These are phyloP conservation scores for Engystomops pustulosus DNA, from an alignment of 2,113 vertebrate species.

Conservation along the genomic window DNA sequence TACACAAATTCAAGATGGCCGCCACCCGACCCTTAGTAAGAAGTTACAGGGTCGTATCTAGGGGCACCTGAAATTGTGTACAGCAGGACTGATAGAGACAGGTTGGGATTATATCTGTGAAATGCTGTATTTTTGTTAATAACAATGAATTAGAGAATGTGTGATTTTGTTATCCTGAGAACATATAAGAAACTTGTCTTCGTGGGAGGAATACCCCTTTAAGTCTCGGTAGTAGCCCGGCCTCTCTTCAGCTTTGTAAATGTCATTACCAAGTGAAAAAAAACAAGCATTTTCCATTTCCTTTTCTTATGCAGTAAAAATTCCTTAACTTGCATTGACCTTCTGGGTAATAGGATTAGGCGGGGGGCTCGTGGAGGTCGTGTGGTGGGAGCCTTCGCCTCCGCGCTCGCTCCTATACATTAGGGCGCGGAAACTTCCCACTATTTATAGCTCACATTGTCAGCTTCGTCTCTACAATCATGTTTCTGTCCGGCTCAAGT, in stretches of 20 bases:
- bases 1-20: too few species aligned
- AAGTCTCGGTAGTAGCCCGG: background rate
- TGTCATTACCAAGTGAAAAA: background rate
- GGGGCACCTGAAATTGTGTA: too few species aligned
- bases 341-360: conserved; percentile 68
- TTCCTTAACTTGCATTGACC: conserved; percentile 51
- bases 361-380: conserved; percentile 63
- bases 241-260: conserved; percentile 14
- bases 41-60: too few species aligned
- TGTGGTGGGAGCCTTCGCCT: conserved; percentile 45
- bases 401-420: background rate
- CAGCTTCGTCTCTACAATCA: background rate
- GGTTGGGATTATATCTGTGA: too few species aligned
- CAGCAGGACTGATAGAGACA: too few species aligned
- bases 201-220: too few species aligned
- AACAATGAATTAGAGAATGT: too few species aligned
- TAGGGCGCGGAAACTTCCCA: background rate
- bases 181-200: too few species aligned
- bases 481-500: background rate
- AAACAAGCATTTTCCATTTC: background rate
- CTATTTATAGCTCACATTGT: background rate
- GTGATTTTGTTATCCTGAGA: too few species aligned
- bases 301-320: background rate
- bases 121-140: too few species aligned
- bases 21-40: too few species aligned